Percentiles rank a stretch among this genome's conserved stretches.
phyloP scores from a whole-genome alignment of 2,797 vertebrate species.

The Bucorvus abyssinicus region DNA sequence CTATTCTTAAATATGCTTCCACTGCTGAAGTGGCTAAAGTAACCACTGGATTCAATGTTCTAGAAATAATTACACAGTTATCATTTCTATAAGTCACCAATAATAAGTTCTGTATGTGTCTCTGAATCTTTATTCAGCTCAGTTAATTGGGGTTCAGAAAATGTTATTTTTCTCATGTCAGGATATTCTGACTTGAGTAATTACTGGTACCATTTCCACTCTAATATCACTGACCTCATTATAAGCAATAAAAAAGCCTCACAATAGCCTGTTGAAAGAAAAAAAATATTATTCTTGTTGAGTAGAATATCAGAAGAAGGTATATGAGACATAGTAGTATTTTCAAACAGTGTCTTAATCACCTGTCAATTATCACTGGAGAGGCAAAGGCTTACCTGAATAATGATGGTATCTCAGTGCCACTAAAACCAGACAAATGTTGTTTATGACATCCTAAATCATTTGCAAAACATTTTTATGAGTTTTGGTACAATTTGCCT shows the following conservation, averaged over 20 bases:
- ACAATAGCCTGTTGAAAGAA: background rate
- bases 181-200: conserved; percentile 10
- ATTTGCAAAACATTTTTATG: background rate
- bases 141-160: background rate
- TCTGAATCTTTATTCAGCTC: background rate
- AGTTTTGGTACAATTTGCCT: background rate
- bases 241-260: background rate
- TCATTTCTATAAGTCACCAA: background rate
- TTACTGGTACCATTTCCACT: background rate
- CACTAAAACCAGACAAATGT: background rate
- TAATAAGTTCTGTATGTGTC: background rate
- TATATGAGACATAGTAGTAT: background rate
- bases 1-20: background rate
- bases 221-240: background rate
- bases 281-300: background rate
- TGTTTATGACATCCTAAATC: background rate
- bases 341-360: background rate
- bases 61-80: background rate
- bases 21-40: background rate
- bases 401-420: background rate
- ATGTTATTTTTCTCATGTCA: background rate
- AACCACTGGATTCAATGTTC: background rate
- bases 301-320: background rate
- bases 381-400: background rate
- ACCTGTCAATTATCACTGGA: background rate